Evolutionary conservation across 2,113 vertebrate species (phyloP), one percentile per base, ranked within the genome.

Genomic region (Saccopteryx leptura): DNA sequence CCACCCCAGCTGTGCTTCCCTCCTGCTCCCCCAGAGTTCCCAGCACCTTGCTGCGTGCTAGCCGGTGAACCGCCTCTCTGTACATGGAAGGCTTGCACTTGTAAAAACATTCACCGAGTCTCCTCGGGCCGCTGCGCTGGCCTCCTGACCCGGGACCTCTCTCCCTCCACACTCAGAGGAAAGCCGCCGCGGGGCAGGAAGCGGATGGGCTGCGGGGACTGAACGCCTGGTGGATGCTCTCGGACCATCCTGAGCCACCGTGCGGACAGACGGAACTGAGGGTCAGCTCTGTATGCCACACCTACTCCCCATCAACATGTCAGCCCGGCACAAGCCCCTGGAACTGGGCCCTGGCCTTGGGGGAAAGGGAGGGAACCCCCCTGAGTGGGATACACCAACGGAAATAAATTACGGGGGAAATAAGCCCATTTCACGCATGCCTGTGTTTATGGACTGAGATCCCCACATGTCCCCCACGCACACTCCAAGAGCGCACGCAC

Each of bases 161-260:
- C 31, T 39, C 56, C 75, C 12, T 12, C 33, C 26, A 8, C n/a
- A 13, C 61, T 23, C 74, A 9, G 26, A 7, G 33, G 68, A 75
- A 86, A 90, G 54, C 66, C 15, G 33, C 31, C 21, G 2, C 14
- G 1, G 81, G 63, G 18, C 31, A 63, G 87, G 5, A 79, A 48
- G 33, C 61, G 46, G 46, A 39, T 2, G 18, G 80, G 15, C 58
- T 6, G 31, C 21, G 11, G 50, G 18, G 21, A 48, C 5, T 50
- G 18, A 33, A 31, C 3, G 2, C 24, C 15, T 15, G 2, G 24
- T 0, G 12, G n/a, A n/a, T 3, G 24, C 31, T n/a, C 50, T 19
- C 10, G 17, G 58, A 28, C n/a, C 65, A 8, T 2, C 5, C 48
- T 48, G 78, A 52, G 54, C 39, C 46, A 15, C 46, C 23, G 2